A percentile compares a stretch with the other conserved stretches of the same genome.
Evolutionary conservation across 2,888 invertebrate species (phyloP).

Genomic region (Erpobdella octoculata): DNA sequence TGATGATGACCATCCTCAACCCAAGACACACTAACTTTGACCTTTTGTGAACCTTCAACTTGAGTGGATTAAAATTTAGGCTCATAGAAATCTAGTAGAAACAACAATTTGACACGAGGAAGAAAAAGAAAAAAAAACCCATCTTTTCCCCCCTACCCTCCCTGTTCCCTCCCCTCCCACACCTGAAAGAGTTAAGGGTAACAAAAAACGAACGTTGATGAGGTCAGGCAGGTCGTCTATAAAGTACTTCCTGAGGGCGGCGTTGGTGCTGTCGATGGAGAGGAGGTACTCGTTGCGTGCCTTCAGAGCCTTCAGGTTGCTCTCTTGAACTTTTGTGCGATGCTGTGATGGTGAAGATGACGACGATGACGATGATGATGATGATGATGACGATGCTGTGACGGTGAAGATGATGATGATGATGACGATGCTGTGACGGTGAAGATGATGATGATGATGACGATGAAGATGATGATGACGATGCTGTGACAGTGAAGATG

Average conservation of each 20-base stretch:
- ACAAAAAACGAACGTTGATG: conserved; percentile 66
- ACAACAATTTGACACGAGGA: background rate
- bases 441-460: background rate
- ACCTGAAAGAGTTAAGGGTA: background rate
- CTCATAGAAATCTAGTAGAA: background rate
- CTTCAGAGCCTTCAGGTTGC: conserved; percentile 78
- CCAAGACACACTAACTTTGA: too few species aligned
- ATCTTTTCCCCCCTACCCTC: background rate
- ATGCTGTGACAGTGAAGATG: background rate
- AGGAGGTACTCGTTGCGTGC: conserved; percentile 89
- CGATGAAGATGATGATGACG: background rate
- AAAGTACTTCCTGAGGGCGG: conserved; percentile 90
- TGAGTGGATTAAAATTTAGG: background rate
- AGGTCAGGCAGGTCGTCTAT: conserved; percentile 90
- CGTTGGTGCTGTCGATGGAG: conserved; percentile 86
- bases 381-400: background rate
- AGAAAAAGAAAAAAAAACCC: background rate
- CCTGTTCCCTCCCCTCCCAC: background rate
- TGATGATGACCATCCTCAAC: too few species aligned
- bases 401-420: background rate
- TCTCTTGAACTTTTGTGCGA: conserved; percentile 76
- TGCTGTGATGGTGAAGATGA: conserved; percentile 58
- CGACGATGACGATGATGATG: background rate
- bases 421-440: conserved; percentile 54
- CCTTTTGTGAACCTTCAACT: background rate